phyloP scores from a whole-genome alignment of 1,140 invertebrate genomes.

The Cheumatopsyche charites region DNA sequence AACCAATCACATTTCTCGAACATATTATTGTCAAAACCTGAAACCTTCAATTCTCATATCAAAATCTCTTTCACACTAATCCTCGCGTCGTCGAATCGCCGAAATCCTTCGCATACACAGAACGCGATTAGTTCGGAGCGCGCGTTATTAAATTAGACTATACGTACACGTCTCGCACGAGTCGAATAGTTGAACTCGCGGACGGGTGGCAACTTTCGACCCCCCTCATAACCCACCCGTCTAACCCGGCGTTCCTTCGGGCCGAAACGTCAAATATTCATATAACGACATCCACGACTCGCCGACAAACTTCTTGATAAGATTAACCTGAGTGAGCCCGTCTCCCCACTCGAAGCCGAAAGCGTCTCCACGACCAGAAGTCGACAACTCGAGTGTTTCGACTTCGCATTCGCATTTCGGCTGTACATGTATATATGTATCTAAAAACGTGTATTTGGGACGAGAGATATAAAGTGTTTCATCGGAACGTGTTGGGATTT shows the following conservation, averaged over 20 bases:
- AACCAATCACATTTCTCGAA: no score
- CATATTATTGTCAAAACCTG: no score
- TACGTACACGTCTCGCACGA: slow-evolving; percentile 2
- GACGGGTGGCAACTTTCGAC: background rate
- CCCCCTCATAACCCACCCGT: background rate
- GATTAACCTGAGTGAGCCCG: slow-evolving; percentile 40
- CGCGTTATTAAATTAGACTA: slow-evolving; percentile 22
- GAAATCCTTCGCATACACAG: no score
- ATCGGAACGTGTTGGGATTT: no score
- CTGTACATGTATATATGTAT: background rate
- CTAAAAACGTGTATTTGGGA: no score
- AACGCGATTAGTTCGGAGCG: background rate
- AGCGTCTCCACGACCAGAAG: background rate
- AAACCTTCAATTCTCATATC: no score
- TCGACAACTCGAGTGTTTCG: background rate
- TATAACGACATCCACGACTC: slow-evolving; percentile 41
- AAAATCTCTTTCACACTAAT: no score
- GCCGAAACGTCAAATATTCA: slow-evolving; percentile 46
- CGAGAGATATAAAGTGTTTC: no score
- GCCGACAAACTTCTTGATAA: slow-evolving; percentile 44
- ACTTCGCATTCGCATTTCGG: background rate
- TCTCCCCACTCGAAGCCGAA: background rate
- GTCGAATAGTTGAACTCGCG: slow-evolving; percentile 36
- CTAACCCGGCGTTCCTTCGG: slow-evolving; percentile 1
- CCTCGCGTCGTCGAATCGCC: no score